These are phyloP conservation scores for Heliothis subflexa DNA, from an alignment of 1,140 invertebrate genomes.

Conservation along the genomic window DNA sequence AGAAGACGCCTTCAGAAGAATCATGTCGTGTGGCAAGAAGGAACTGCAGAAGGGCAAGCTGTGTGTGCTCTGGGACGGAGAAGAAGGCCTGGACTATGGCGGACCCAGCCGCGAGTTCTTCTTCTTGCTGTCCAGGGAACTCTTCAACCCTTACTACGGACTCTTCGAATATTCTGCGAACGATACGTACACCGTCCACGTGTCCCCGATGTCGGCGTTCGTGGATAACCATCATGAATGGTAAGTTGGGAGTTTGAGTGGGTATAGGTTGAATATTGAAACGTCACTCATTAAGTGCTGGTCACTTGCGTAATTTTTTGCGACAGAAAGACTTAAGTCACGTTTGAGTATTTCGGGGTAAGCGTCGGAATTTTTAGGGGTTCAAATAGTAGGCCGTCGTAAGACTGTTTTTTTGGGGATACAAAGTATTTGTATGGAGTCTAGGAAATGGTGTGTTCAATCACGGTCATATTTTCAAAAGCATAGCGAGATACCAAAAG, in stretches of 20 bases:
- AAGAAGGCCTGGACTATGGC: slow-evolving; percentile 99
- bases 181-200: slow-evolving; percentile 98
- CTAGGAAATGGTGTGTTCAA: too few relatives aligned
- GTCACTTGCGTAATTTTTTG: too few relatives aligned
- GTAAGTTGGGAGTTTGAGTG: slow-evolving; percentile 82
- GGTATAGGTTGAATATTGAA: too few relatives aligned
- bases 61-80: slow-evolving; percentile 97
- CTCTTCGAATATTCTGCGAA: slow-evolving; percentile 99
- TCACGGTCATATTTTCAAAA: too few relatives aligned
- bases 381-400: too few relatives aligned
- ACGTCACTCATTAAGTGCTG: too few relatives aligned
- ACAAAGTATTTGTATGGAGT: too few relatives aligned
- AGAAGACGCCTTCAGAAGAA: slow-evolving; percentile 98
- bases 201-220: slow-evolving; percentile 98
- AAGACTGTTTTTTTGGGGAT: too few relatives aligned
- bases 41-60: slow-evolving; percentile 98
- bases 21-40: slow-evolving; percentile 98
- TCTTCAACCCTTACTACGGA: slow-evolving; percentile 99
- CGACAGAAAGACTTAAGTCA: too few relatives aligned
- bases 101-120: slow-evolving; percentile 98
- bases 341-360: too few relatives aligned
- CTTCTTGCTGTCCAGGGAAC: slow-evolving; percentile 97
- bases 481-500: too few relatives aligned
- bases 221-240: slow-evolving; percentile 99
- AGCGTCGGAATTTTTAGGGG: too few relatives aligned